These are phyloP conservation scores for Hydroisotoma schaefferi DNA, from an alignment of 2,888 invertebrate species.

Conservation along the genomic window DNA sequence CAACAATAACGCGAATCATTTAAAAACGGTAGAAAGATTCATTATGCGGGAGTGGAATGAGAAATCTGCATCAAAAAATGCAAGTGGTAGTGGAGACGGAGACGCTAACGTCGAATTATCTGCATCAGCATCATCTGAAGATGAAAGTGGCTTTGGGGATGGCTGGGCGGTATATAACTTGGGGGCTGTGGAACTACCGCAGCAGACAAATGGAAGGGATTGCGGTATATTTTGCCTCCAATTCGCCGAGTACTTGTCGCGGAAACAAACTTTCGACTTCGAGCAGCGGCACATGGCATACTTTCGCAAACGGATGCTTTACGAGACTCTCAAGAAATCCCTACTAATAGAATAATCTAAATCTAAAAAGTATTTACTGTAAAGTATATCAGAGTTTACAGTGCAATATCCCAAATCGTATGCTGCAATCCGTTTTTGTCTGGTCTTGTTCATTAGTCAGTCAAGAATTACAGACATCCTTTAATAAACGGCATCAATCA, in stretches of 20 bases:
- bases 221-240: slow-evolving; percentile 97
- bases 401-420: too few species aligned
- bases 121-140: too few species aligned
- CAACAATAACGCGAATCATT: slow-evolving; percentile 66
- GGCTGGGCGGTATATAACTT: too few species aligned
- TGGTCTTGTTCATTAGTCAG: too few species aligned
- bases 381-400: too few species aligned
- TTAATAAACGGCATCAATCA: too few species aligned
- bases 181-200: slow-evolving; percentile 68
- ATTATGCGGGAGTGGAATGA: slow-evolving; percentile 4
- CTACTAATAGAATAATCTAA: slow-evolving; percentile 7
- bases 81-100: too few species aligned
- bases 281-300: slow-evolving; percentile 90
- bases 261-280: slow-evolving; percentile 74
- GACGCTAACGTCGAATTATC: too few species aligned
- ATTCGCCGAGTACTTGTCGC: slow-evolving; percentile 84
- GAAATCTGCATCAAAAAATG: not conserved
- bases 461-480: too few species aligned
- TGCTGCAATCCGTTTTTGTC: too few species aligned
- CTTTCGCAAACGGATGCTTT: slow-evolving; percentile 82
- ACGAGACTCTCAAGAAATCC: slow-evolving; percentile 64
- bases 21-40: too few species aligned
- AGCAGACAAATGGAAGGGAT: slow-evolving; percentile 93
- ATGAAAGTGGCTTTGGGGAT: not conserved
- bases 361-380: too few species aligned